These are phyloP conservation scores for Procambarus clarkii DNA, from an alignment of 1,140 invertebrate species.

Conservation along the genomic window DNA sequence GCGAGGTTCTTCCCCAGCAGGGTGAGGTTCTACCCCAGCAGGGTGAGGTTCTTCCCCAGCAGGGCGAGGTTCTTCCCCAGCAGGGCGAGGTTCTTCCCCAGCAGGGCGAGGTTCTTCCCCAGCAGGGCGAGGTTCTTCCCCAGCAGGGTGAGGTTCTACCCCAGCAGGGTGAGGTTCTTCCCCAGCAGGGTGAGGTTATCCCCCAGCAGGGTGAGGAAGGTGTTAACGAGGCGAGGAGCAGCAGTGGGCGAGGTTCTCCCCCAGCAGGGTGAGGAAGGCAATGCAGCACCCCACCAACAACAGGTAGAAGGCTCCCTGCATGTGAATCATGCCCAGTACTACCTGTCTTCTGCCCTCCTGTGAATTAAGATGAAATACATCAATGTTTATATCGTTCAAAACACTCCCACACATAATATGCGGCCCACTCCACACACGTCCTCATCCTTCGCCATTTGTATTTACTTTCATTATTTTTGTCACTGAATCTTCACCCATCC, in stretches of 20 bases:
- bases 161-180: background rate
- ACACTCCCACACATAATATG: too few relatives aligned
- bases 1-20: slow-evolving; percentile 1
- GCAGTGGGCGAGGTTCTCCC: background rate
- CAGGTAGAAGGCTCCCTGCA: too few relatives aligned
- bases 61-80: background rate
- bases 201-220: slow-evolving; percentile 1
- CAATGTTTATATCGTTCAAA: too few relatives aligned
- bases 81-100: background rate
- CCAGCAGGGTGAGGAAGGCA: background rate
- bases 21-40: slow-evolving; percentile 1
- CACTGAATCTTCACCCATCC: too few relatives aligned
- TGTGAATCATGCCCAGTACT: too few relatives aligned
- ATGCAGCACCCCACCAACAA: too few relatives aligned
- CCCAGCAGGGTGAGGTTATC: slow-evolving; percentile 1
- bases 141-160: background rate
- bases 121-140: background rate
- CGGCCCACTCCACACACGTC: too few relatives aligned
- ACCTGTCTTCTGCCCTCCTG: too few relatives aligned
- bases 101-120: background rate
- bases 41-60: background rate
- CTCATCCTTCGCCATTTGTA: too few relatives aligned
- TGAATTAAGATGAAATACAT: too few relatives aligned
- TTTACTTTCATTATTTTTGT: too few relatives aligned
- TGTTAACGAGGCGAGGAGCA: background rate